Base-by-base conservation (phyloP, 2,113 vertebrate genomes). In the Electrona antarctica region DNA sequence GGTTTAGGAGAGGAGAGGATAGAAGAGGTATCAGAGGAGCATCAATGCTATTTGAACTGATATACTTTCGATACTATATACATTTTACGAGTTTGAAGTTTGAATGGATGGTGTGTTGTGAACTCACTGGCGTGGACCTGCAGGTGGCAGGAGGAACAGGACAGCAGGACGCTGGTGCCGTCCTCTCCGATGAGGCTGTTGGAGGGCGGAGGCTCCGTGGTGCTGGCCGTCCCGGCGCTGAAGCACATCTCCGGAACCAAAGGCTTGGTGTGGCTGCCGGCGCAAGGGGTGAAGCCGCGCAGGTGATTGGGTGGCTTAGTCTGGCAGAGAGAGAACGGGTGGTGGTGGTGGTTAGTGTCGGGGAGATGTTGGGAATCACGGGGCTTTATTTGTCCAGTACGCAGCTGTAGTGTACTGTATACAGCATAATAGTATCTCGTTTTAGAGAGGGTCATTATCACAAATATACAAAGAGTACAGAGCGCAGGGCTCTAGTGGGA, bases 221-320 rank as follows among this genome's bases (percentile, higher is more conserved):
- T 95, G 86, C 96, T 98, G 56, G 94, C 95, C 0, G 93, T 93
- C 0, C 97, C 93, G 0, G 95, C 93, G 3, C 96, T 96, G 86
- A 99, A 99, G 90, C 98, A 99, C 96, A 99, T 98, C 90, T 99
- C 98, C 0, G 97, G 97, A 79, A 98, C 95, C 74, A 99, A 89
- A 0, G 97, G 97, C 73, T 93, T 94, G 1, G 94, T 98, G 84
- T 75, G 91, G 64, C 91, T 93, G 56, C 96, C 94, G 0, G 92
- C 91, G 8, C 57, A 89, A 6, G 94, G 93, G 0, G 86, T 62
- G 1, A 87, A 74, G 46, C 81, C 47, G 8, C 72, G 8, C 0
- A 70, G 14, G 0, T 41, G 33, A 41, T 6, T 6, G 33, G 33
- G 3, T 41, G 5, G 33, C 33, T 4, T 41, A 1, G 49, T 28